Conservation (phyloP, 37 sponge, comb jelly and placozoan genomes). For the Halisarca cf. caerulea region DNA sequence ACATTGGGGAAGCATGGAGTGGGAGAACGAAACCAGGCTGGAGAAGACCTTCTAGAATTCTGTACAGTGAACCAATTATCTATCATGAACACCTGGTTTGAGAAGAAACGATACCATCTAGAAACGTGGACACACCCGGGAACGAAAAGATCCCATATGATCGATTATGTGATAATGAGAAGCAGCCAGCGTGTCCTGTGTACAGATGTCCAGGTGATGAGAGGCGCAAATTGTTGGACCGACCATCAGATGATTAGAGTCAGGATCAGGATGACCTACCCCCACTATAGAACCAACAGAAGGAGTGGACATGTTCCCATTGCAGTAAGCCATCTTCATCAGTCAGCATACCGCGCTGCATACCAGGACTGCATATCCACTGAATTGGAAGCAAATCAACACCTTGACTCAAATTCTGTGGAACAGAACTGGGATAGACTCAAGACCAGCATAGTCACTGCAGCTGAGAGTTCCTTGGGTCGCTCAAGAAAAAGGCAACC, state of each 20-base stretch:
- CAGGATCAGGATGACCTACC: too few species aligned
- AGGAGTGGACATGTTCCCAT: neutral
- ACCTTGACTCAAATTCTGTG: too few species aligned
- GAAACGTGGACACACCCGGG: constrained; percentile 17
- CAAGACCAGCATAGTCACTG: too few species aligned
- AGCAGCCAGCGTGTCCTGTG: neutral
- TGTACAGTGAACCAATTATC: constrained; percentile 8
- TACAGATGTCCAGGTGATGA: constrained; percentile 1
- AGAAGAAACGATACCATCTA: neutral
- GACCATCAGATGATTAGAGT: constrained; percentile 10
- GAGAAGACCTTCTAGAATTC: neutral
- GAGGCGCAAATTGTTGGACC: too few species aligned
- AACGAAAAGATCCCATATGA: constrained; percentile 14
- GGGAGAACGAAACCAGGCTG: neutral
- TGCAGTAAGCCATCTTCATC: too few species aligned
- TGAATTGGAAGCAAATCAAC: neutral
- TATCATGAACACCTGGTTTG: constrained; percentile 36
- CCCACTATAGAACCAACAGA: neutral
- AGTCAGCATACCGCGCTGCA: neutral
- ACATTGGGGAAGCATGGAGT: neutral
- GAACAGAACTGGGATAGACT: too few species aligned
- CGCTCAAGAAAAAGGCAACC: constrained; percentile 26
- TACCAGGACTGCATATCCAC: neutral
- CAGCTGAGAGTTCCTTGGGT: too few species aligned
- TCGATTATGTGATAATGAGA: constrained; percentile 7